Evolutionary conservation across 2,888 invertebrate species (phyloP).

Genomic region (Phaedon cochleariae): DNA sequence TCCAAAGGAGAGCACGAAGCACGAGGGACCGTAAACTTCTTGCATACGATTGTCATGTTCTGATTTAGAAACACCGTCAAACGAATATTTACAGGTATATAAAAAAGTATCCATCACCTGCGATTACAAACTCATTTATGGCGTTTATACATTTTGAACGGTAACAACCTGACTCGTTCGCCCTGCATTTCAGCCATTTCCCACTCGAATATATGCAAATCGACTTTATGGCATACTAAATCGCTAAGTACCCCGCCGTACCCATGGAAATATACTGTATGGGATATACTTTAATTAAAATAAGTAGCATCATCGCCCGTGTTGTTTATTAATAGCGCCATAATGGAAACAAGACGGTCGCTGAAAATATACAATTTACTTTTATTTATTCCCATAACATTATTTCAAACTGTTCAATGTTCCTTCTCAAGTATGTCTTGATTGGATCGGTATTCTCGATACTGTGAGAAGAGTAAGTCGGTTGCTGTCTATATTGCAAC

Average conservation of each 20-base stretch:
- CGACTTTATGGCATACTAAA: slow-evolving; percentile 38
- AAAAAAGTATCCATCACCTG: neutral
- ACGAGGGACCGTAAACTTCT: too few species aligned
- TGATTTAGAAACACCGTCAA: too few species aligned
- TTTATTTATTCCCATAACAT: slow-evolving; percentile 18
- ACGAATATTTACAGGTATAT: neutral
- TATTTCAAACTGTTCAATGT: slow-evolving; percentile 11
- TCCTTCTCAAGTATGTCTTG: neutral
- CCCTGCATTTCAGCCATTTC: slow-evolving; percentile 32
- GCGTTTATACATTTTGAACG: neutral
- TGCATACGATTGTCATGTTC: too few species aligned
- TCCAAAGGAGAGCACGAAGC: too few species aligned
- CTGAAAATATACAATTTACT: slow-evolving; percentile 20
- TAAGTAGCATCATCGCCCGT: slow-evolving; percentile 26
- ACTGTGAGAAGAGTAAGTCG: neutral
- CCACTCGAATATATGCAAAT: slow-evolving; percentile 39
- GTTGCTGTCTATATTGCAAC: too few species aligned
- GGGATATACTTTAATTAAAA: slow-evolving; percentile 32
- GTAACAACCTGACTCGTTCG: slow-evolving; percentile 21
- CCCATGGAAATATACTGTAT: slow-evolving; percentile 31
- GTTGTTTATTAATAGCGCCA: slow-evolving; percentile 22
- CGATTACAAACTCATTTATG: neutral
- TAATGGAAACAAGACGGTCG: slow-evolving; percentile 22
- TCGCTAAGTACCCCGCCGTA: slow-evolving; percentile 31
- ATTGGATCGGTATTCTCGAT: slow-evolving; percentile 1